A percentile compares a stretch with the other conserved stretches of the same genome.
Evolutionary conservation across 2,797 vertebrate species (phyloP).

Genomic region (Dendrocincla tyrannina): DNA sequence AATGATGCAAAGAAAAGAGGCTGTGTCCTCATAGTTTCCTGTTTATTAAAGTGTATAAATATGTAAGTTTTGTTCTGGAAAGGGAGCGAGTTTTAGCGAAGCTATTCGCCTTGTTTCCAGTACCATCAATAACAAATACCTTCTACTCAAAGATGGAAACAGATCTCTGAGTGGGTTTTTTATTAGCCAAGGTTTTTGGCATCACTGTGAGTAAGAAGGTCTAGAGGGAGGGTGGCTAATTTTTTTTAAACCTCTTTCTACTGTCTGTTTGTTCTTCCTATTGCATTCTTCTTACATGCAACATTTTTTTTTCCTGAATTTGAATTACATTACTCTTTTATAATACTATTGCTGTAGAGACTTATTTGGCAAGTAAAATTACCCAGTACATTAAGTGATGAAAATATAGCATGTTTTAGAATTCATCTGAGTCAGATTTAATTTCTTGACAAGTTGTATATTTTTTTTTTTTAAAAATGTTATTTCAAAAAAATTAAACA

Average conservation of each 20-base stretch:
- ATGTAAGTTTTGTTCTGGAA: too few relatives aligned
- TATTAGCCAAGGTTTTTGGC: too few relatives aligned
- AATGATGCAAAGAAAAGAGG: too few relatives aligned
- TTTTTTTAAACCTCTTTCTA: neutral
- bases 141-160: too few relatives aligned
- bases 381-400: neutral
- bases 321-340: neutral
- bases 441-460: slow-evolving; percentile 16
- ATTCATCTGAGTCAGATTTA: slow-evolving; percentile 33
- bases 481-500: slow-evolving; percentile 31
- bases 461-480: neutral
- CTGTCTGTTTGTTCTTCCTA: neutral
- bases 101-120: too few relatives aligned
- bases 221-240: neutral
- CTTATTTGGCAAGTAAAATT: slow-evolving; percentile 16
- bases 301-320: neutral
- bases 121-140: too few relatives aligned
- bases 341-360: slow-evolving; percentile 1
- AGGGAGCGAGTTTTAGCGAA: too few relatives aligned
- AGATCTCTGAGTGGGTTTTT: too few relatives aligned
- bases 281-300: neutral
- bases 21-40: too few relatives aligned
- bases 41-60: too few relatives aligned
- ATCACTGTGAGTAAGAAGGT: neutral
- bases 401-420: slow-evolving; percentile 48